Evolutionary conservation across 2,113 vertebrate species (phyloP).

Genomic region (Tragelaphus scriptus): DNA sequence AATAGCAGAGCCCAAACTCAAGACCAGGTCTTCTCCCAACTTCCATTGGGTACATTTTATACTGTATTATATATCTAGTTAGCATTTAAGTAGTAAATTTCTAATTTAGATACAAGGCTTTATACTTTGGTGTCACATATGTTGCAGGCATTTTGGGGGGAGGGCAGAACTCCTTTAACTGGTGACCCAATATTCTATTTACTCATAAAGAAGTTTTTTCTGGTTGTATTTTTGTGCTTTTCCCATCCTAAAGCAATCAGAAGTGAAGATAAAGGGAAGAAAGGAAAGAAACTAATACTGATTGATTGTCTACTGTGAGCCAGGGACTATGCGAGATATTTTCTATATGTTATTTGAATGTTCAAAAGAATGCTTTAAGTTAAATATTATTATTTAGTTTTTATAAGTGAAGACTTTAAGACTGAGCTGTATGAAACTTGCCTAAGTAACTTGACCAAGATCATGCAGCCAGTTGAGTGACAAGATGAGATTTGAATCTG

Average conservation of each 20-base stretch:
- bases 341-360: neutral
- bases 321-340: neutral
- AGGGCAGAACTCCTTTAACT: neutral
- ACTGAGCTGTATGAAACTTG: neutral
- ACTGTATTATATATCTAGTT: neutral
- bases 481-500: neutral
- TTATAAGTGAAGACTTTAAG: neutral
- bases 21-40: neutral
- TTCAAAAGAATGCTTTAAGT: neutral
- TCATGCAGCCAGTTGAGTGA: neutral
- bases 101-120: neutral
- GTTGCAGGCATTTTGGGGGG: neutral
- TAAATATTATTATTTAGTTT: neutral
- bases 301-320: neutral
- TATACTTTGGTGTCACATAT: neutral
- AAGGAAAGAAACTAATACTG: neutral
- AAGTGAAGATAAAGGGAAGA: neutral
- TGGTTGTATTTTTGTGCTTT: neutral
- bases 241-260: neutral
- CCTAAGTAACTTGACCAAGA: neutral
- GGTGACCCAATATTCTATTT: neutral
- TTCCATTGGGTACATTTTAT: neutral
- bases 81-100: neutral
- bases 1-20: neutral
- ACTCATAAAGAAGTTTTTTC: neutral